Evolutionary conservation across 2,113 vertebrate genomes (phyloP).

Genomic region (Chunga burmeisteri): DNA sequence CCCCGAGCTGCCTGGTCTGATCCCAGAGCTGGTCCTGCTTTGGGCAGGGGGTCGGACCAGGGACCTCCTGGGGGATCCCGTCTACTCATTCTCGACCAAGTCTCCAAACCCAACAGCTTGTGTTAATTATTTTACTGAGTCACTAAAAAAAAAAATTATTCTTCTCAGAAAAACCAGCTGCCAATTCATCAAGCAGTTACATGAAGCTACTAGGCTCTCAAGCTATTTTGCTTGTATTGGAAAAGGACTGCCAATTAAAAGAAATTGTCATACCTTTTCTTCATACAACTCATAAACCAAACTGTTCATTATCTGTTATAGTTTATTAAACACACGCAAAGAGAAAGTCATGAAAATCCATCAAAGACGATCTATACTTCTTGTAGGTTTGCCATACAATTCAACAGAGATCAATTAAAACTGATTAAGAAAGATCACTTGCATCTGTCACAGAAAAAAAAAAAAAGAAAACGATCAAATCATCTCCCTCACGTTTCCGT

Average conservation of each 20-base stretch:
- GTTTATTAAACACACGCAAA: not conserved
- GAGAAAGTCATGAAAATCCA: not conserved
- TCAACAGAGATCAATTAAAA: not conserved
- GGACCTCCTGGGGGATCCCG: not conserved
- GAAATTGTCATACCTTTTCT: not conserved
- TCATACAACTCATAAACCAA: not conserved
- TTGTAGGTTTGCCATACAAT: not conserved
- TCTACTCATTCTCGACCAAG: not conserved
- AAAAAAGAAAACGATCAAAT: not conserved
- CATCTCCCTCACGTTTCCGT: not conserved
- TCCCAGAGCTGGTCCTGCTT: not conserved
- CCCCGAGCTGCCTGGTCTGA: not conserved
- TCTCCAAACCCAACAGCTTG: not conserved
- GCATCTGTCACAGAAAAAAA: not conserved
- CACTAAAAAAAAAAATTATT: not conserved
- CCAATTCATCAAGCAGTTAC: not conserved
- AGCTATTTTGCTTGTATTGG: not conserved
- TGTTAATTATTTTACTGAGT: not conserved
- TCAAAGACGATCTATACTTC: not conserved
- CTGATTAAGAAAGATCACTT: not conserved
- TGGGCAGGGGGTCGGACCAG: not conserved
- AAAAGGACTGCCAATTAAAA: not conserved
- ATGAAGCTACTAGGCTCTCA: not conserved
- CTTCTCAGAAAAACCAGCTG: not conserved
- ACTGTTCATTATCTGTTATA: not conserved